These are phyloP conservation scores for Pygoscelis antarcticus DNA, from an alignment of 2,113 vertebrate genomes.

Conservation along the genomic window DNA sequence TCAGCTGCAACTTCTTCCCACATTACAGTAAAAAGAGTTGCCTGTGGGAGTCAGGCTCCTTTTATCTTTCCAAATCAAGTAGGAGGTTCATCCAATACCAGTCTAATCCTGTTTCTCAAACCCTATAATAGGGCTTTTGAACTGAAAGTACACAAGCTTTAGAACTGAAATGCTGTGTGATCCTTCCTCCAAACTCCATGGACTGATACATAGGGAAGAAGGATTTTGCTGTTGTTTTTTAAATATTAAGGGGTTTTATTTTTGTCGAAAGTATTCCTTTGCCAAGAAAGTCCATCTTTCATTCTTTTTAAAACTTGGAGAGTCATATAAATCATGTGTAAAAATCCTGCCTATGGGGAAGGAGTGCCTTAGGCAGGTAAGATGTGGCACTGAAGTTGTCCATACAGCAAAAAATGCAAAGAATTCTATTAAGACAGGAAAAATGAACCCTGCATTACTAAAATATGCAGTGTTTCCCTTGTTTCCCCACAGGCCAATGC, in stretches of 20 bases:
- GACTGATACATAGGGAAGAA: rapidly evolving
- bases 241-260: background rate
- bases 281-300: background rate
- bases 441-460: background rate
- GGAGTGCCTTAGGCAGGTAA: background rate
- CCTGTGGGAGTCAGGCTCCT: background rate
- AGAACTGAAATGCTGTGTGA: background rate
- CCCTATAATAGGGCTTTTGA: background rate
- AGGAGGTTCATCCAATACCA: background rate
- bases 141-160: background rate
- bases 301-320: background rate
- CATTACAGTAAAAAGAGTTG: background rate
- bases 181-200: background rate
- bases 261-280: background rate
- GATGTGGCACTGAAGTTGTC: background rate
- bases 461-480: background rate
- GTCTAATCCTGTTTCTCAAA: background rate
- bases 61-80: background rate
- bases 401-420: background rate
- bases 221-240: background rate
- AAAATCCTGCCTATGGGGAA: background rate
- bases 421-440: background rate
- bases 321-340: background rate
- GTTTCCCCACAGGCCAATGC: background rate
- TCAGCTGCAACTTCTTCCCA: background rate